Evolutionary conservation across 2,113 vertebrate species (phyloP).

Genomic region (Peromyscus maniculatus): DNA sequence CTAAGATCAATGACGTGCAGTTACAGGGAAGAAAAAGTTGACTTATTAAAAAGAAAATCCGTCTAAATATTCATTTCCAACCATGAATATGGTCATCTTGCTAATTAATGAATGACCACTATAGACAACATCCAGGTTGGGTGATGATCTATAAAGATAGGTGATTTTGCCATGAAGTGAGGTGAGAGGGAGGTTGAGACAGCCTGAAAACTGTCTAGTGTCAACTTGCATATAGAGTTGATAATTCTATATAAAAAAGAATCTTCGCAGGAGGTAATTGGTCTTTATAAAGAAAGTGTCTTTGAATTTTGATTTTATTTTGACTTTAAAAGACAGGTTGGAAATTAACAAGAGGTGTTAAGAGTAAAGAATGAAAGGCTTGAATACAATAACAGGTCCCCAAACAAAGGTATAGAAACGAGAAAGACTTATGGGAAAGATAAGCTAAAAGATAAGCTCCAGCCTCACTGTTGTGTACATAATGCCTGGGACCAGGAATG

Average conservation of each 20-base stretch:
- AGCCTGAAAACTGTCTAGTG: not conserved
- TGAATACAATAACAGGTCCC: not conserved
- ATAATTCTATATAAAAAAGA: not conserved
- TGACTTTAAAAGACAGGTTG: not conserved
- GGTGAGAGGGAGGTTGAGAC: not conserved
- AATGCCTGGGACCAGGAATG: fast-evolving
- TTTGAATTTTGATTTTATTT: not conserved
- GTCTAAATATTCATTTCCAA: constrained; percentile 46
- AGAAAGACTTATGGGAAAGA: not conserved
- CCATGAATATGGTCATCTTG: not conserved
- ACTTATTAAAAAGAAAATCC: constrained; percentile 53
- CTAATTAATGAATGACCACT: not conserved
- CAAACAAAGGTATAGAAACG: not conserved
- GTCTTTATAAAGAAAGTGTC: not conserved
- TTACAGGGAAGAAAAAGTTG: constrained; percentile 26
- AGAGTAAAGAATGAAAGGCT: not conserved
- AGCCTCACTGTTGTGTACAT: not conserved
- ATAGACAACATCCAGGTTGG: not conserved
- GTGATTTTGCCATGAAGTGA: not conserved
- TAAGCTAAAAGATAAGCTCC: not conserved
- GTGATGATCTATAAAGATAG: not conserved
- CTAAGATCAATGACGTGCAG: constrained; percentile 57
- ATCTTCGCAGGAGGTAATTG: not conserved
- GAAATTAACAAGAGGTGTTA: not conserved
- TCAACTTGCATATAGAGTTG: not conserved